Conservation (phyloP, 2,888 invertebrate species). For the Dusona sp. region DNA sequence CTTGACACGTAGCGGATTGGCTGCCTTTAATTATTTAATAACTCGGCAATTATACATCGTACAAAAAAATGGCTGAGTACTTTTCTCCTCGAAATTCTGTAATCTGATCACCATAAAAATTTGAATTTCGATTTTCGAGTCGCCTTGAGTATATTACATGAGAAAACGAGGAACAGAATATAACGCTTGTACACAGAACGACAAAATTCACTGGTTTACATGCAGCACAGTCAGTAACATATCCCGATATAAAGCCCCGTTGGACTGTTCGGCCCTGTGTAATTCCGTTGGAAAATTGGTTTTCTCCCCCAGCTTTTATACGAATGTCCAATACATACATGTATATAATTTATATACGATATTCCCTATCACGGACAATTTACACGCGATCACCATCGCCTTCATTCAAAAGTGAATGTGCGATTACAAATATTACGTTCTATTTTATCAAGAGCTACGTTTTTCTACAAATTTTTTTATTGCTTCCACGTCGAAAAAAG, state of each 20-base stretch:
- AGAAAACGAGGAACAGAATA: constrained; percentile 40
- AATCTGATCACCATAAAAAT: not conserved
- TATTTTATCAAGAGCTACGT: not conserved
- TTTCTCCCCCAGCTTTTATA: constrained; percentile 43
- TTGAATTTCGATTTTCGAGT: not conserved
- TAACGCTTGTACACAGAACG: constrained; percentile 53
- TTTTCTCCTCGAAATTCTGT: not conserved
- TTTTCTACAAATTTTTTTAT: not conserved
- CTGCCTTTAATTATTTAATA: not conserved
- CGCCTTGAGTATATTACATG: not conserved
- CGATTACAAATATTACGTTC: constrained; percentile 34
- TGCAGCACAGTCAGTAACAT: constrained; percentile 52
- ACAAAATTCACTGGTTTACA: constrained; percentile 67
- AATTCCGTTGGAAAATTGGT: constrained; percentile 61
- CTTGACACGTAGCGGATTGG: not conserved
- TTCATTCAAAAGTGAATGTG: constrained; percentile 31
- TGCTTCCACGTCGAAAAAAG: not conserved
- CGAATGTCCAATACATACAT: constrained; percentile 15
- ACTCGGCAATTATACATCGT: not conserved
- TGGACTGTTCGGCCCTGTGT: constrained; percentile 46
- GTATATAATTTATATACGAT: constrained; percentile 23
- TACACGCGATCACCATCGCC: not conserved
- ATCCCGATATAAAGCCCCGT: constrained; percentile 53
- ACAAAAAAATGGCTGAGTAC: not conserved
- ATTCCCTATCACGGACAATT: constrained; percentile 40